Percentiles rank a stretch among this genome's conserved stretches.
These are phyloP conservation scores for Bugulina stolonifera DNA, from an alignment of 2,888 invertebrate genomes.

Conservation along the genomic window DNA sequence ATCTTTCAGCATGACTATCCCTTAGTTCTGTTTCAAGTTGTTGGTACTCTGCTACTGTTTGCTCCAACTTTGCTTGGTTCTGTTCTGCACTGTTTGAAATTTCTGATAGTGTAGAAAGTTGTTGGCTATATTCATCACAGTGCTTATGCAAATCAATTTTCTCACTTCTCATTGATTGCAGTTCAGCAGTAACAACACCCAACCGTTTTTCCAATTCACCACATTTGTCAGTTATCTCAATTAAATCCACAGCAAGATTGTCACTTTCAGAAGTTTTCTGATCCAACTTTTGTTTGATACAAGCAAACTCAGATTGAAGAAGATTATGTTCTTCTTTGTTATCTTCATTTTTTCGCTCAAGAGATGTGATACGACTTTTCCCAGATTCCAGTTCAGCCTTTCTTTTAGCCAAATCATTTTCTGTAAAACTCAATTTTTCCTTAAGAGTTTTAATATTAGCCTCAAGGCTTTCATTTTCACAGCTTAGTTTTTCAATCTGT, in stretches of 20 bases:
- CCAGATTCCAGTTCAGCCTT: not conserved
- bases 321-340: not conserved
- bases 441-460: not conserved
- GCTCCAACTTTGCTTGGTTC: not conserved
- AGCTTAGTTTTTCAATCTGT: conserved; percentile 14
- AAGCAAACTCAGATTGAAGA: not conserved
- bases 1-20: no score
- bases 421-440: not conserved
- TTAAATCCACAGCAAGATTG: not conserved
- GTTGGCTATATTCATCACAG: not conserved
- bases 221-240: conserved; percentile 1
- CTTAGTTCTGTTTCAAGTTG: not conserved
- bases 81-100: not conserved
- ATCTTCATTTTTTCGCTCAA: conserved; percentile 2
- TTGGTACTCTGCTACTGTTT: not conserved
- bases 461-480: conserved; percentile 16
- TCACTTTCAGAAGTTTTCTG: conserved; percentile 11
- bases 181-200: no score
- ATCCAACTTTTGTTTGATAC: not conserved
- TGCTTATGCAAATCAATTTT: not conserved
- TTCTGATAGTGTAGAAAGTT: not conserved
- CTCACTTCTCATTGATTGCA: not conserved
- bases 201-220: not conserved
- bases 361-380: not conserved
- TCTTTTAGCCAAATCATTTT: not conserved